Evolutionary conservation across 2,797 vertebrate genomes (phyloP), one percentile per base, ranked within the genome.

Genomic region (Vespertilio murinus): DNA sequence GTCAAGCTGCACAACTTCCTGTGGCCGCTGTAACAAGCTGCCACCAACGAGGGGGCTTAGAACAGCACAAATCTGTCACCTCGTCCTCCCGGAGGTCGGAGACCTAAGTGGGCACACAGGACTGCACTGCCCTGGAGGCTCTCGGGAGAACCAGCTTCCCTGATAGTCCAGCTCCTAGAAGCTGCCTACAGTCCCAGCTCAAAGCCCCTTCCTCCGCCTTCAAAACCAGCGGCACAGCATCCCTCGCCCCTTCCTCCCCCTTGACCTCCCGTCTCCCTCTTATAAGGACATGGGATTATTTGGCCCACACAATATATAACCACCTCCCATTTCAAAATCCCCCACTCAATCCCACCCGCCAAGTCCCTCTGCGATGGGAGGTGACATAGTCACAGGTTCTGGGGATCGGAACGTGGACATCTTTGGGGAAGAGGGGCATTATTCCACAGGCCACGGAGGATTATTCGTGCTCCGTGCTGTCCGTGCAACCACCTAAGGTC

Each of bases 391-490:
- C 45, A 28, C 17, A 64, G 79, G 45, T 33, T 56, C 45, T 30
- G 4, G 38, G 79, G 38, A 35, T 12, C 33, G 12, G 61, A 28
- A 11, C 8, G 0, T 3, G 12, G 73, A 8, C 42, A 3, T 33
- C n/a, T 47, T 28, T 28, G 25, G 8, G 28, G 1, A 1, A 17
- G 2, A 20, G n/a, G 33, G 17, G 8, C 5, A 2, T 33, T 25
- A 52, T 30, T 33, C 47, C 47, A 54, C 56, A 4, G 20, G 33
- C 6, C 75, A 54, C 65, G 22, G 12, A 54, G 49, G 49, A 47
- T 20, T 59, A 77, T 38, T 65, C 35, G 8, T 16, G 56, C 47
- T 52, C 17, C 35, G 0, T 2, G 3, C 0, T 52, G 64, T 47
- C 33, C 11, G 0, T 4, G 10, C 28, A 28, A 16, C 81, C 35